Evolutionary conservation across 2,888 invertebrate species (phyloP), one percentile per base, ranked within the genome.

Genomic region (Drosophila percnosoma): DNA sequence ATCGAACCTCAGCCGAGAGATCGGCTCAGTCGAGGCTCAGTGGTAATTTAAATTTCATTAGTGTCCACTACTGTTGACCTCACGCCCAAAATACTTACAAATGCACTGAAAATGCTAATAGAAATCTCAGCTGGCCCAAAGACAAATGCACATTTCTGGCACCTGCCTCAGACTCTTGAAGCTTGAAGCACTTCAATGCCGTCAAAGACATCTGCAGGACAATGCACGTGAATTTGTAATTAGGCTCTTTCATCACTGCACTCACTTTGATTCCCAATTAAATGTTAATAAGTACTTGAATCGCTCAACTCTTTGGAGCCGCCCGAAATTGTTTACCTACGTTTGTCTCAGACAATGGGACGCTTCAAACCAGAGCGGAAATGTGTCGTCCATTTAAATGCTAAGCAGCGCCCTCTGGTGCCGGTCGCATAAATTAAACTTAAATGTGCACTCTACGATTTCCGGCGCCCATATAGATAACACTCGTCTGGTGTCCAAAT

Each of bases 181-280:
- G 29, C 51, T 68, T 59, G 54, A 48, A 29, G 29, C 61, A 61
- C 38, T 34, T 29, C 18, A 40, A 49, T 52, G 65, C 64, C 77
- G 49, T 54, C 70, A 74, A 77, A 68, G 74, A 67, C 55, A 75
- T 75, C 55, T 58, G 52, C 80, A 75, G 80, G 66, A 70, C 74
- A 66, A 51, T 66, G 71, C 70, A 80, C 71, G 74, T 55, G 70
- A 66, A 87, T 89, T 75, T 60, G 57, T 62, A 85, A 89, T 89
- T 78, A 69, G 59, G 36, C 51, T 40, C 55, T 60, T 58, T 68
- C 71, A 58, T 48, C 67, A 40, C 52, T 48, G 45, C 33, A 65
- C 75, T 58, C 74, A 66, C 78, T 83, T 83, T 89, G 89, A 89
- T 84, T 89, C 82, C 79, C 75, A 85, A 85, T 85, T 87, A 85